Evolutionary conservation across 2,888 invertebrate genomes (phyloP).

Genomic region (Nemapogon koenigi): DNA sequence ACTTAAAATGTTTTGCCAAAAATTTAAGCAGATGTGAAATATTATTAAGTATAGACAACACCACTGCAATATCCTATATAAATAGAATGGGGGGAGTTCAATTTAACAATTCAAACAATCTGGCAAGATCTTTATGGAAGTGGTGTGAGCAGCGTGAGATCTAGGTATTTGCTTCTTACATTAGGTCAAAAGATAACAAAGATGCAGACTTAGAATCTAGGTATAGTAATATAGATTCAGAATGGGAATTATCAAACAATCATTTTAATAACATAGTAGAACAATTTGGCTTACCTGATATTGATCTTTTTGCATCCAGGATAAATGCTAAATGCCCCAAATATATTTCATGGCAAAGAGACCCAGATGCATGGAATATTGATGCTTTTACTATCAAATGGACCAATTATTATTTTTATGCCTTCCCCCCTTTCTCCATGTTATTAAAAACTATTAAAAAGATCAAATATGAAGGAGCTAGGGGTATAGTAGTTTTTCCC

Average conservation of each 20-base stretch:
- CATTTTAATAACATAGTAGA: slow-evolving; percentile 10
- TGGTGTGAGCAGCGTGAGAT: neutral
- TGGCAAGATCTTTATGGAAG: neutral
- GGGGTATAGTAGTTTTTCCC: slow-evolving; percentile 5
- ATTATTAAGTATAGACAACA: slow-evolving; percentile 16
- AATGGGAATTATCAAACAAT: slow-evolving; percentile 7
- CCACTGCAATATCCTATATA: slow-evolving; percentile 16
- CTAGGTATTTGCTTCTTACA: slow-evolving; percentile 10
- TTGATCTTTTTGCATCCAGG: slow-evolving; percentile 11
- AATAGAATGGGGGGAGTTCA: slow-evolving; percentile 4
- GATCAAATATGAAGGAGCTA: slow-evolving; percentile 8
- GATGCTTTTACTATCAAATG: slow-evolving; percentile 15
- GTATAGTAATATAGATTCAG: slow-evolving; percentile 7
- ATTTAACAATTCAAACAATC: neutral
- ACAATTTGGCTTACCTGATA: slow-evolving; percentile 5
- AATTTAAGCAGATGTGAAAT: slow-evolving; percentile 10
- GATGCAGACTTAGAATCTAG: slow-evolving; percentile 13
- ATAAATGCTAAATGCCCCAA: slow-evolving; percentile 11
- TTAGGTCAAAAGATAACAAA: slow-evolving; percentile 12
- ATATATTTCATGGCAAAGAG: slow-evolving; percentile 13
- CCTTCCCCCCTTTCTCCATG: slow-evolving; percentile 14
- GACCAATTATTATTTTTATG: slow-evolving; percentile 13
- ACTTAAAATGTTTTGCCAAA: slow-evolving; percentile 10
- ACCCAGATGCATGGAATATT: slow-evolving; percentile 11
- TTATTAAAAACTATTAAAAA: slow-evolving; percentile 15